Conservation (phyloP, 2,888 invertebrate genomes). For the Epistrophe eligans region DNA sequence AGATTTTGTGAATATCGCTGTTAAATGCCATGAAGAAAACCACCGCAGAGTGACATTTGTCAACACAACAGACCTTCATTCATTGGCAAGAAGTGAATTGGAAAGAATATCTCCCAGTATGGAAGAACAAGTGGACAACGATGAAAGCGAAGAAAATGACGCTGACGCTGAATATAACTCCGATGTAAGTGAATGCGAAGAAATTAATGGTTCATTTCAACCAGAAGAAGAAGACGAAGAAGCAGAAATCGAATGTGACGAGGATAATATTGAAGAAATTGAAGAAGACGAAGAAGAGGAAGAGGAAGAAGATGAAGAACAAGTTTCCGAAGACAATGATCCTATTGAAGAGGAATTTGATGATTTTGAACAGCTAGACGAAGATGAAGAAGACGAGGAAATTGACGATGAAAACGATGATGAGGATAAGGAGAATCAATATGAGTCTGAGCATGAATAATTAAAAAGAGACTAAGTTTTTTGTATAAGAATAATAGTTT, state of each 20-base stretch:
- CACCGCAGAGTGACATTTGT: conserved; percentile 61
- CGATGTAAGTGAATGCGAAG: conserved; percentile 73
- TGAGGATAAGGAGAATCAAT: conserved; percentile 55
- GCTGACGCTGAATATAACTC: conserved; percentile 76
- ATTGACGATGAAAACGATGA: conserved; percentile 62
- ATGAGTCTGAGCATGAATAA: conserved; percentile 54
- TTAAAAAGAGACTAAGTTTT: conserved; percentile 7
- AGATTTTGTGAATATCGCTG: conserved; percentile 82
- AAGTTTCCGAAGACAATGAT: conserved; percentile 47
- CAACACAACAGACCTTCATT: conserved; percentile 58
- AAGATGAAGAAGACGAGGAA: conserved; percentile 57
- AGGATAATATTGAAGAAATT: conserved; percentile 35
- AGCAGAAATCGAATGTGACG: conserved; percentile 45
- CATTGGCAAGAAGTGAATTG: conserved; percentile 50
- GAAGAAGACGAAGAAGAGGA: conserved; percentile 40
- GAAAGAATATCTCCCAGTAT: conserved; percentile 34
- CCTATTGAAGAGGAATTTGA: conserved; percentile 53
- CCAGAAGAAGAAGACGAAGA: conserved; percentile 64
- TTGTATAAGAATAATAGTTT: conserved; percentile 23
- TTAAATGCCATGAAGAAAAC: conserved; percentile 80
- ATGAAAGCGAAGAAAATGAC: conserved; percentile 67
- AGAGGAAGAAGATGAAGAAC: conserved; percentile 1
- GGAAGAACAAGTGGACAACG: conserved; percentile 32
- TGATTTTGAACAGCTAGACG: conserved; percentile 54
- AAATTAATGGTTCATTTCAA: conserved; percentile 69